Base-by-base conservation (phyloP, 2,113 vertebrate genomes). In the Gasterosteus aculeatus region DNA sequence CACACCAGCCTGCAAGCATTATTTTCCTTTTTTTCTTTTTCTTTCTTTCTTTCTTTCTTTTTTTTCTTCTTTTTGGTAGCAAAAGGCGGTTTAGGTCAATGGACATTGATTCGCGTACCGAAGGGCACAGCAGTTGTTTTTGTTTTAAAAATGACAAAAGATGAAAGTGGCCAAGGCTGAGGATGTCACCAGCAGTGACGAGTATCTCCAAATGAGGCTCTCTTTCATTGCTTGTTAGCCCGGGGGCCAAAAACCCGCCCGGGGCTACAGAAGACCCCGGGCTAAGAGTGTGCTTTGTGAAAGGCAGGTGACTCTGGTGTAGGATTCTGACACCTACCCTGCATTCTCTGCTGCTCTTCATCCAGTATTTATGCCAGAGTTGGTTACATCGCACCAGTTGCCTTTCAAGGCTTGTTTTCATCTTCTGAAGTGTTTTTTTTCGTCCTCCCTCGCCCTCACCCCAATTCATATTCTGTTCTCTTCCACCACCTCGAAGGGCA, bases 341-440 rank as follows among this genome's bases (percentile, higher is more conserved):
- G 77, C 78, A 87, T 91, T 88, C 70, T 82, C 83, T 87, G 77
- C 83, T 82, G 74, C 7, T n/a, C 33, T 84, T 85, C 89, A 91
- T 89, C 66, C 79, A 84, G 39, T 89, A 87, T 90, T 91, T 85
- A 86, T 90, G 78, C 82, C 83, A 54, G 59, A 76, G 77, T 83
- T 85, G 82, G 75, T 85, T 87, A 70, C 83, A 89, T 88, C 87
- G 73, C 85, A 78, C 60, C 82, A 69, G 83, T 76, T 86, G 68
- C 77, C 85, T 91, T 92, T 91, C 85, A 89, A 80, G 62, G 62
- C 81, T 86, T 76, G 75, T 89, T 92, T 92, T 90, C 75, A 85
- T 87, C 78, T 75, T 73, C 79, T 83, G 85, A 80, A 85, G 84
- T 84, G 47, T 85, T 81, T 81, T 46, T 42, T 35, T 7, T 8